Base-by-base conservation (phyloP, 2,797 vertebrate species). In the Pipistrellus nathusii region DNA sequence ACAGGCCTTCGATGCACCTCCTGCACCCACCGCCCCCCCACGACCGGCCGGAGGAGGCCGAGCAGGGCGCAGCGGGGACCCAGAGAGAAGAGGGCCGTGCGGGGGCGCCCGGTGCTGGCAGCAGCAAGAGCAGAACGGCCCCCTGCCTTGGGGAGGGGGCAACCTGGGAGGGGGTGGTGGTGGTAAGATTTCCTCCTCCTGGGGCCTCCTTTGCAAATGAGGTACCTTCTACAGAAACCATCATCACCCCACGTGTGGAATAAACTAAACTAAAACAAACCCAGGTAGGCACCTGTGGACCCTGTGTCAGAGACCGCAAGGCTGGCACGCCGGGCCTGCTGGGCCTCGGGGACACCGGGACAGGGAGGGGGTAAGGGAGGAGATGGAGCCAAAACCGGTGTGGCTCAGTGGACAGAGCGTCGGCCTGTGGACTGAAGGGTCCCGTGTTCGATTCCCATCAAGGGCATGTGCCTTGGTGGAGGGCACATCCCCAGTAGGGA, bases 221-320 rank as follows among this genome's bases (percentile, higher is more conserved):
- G 69, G 32, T 90, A 38, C 62, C 44, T 77, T 68, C 32, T 90
- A 62, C 68, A 91, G 90, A 92, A 92, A 27, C 35, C 72, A 38
- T 30, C 25, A 27, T 77, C 72, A 69, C 18, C 55, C 62, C 84
- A 64, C 64, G 30, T 80, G 25, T 75, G 82, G 14, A 95, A 94
- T 92, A 84, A 91, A 96, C 76, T 69, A 51, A 96, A 95, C 62
- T 62, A 77, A 96, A 84, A 53, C n/a, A 84, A 68, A 53, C 87
- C 68, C 81, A 92, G 46, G 46, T 62, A 66, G 38, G 48, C 64
- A 53, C 14, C 35, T 89, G 44, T 11, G 57, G 76, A 81, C 57
- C 51, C n/a, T 96, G 44, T 68, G 38, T 90, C 57, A 82, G 64
- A 69, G 41, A 15, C 41, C 14, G 41, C 38, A 27, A 23, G 59